Evolutionary conservation across 2,113 vertebrate genomes (phyloP).

Genomic region (Chrysemys picta): DNA sequence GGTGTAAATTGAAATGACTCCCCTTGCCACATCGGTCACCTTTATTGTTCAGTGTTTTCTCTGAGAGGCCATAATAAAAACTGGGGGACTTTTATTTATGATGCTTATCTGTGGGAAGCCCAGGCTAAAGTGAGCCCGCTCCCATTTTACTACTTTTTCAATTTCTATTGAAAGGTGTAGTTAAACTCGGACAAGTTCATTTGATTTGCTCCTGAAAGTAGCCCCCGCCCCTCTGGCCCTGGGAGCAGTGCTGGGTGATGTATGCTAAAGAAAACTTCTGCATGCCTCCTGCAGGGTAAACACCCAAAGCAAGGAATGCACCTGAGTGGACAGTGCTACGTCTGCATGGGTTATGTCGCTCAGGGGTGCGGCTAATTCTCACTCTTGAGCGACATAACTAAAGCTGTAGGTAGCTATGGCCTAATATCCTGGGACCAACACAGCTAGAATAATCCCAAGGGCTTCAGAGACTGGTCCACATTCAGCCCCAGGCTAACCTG

Average conservation of each 20-base stretch:
- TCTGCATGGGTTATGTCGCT: too few relatives aligned
- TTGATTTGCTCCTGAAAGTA: constrained; percentile 41
- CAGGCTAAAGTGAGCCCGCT: constrained; percentile 43
- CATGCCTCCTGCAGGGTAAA: neutral
- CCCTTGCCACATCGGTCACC: constrained; percentile 16
- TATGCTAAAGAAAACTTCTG: neutral
- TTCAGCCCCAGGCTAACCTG: neutral
- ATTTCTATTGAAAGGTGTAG: constrained; percentile 60
- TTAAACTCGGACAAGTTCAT: constrained; percentile 63
- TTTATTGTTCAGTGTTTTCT: constrained; percentile 53
- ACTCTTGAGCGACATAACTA: too few relatives aligned
- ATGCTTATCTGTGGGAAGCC: constrained; percentile 56
- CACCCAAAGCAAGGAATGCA: neutral
- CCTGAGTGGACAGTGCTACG: neutral
- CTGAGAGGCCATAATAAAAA: constrained; percentile 44
- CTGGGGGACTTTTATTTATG: constrained; percentile 65
- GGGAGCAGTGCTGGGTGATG: neutral
- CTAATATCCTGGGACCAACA: too few relatives aligned
- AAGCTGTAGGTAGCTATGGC: too few relatives aligned
- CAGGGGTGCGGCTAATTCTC: too few relatives aligned
- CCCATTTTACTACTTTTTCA: constrained; percentile 75
- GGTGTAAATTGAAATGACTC: neutral
- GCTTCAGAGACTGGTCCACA: neutral
- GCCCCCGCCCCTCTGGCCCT: neutral
- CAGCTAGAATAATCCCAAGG: neutral